Conservation (phyloP, 2,797 vertebrate species). For the Rachycentron canadum region DNA sequence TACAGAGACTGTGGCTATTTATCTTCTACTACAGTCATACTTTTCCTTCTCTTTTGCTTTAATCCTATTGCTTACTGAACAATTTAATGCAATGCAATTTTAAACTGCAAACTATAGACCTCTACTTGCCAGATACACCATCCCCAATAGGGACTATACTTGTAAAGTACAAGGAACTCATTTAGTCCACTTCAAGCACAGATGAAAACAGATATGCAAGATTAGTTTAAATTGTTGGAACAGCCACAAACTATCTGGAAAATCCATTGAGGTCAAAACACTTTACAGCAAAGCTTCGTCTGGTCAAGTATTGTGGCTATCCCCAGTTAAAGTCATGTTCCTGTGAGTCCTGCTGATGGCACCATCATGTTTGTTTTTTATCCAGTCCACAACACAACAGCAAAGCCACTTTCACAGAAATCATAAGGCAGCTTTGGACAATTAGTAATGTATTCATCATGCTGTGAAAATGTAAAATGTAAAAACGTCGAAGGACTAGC, state of each 20-base stretch:
- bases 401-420: slow-evolving; percentile 29
- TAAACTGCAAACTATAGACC: background rate
- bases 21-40: background rate
- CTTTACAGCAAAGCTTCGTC: slow-evolving; percentile 14
- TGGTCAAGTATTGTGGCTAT: slow-evolving; percentile 26
- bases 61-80: background rate
- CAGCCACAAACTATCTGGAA: slow-evolving; percentile 43
- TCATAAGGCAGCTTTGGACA: slow-evolving; percentile 21
- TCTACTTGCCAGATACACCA: background rate
- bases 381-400: slow-evolving; percentile 16
- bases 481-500: slow-evolving; percentile 15
- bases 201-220: slow-evolving; percentile 41
- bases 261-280: slow-evolving; percentile 33
- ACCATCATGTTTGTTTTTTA: background rate
- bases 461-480: slow-evolving; percentile 35
- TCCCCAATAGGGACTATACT: background rate
- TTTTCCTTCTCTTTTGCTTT: background rate
- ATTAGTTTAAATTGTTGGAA: slow-evolving; percentile 63
- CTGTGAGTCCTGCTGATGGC: slow-evolving; percentile 47
- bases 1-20: slow-evolving; percentile 6
- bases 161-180: background rate
- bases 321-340: slow-evolving; percentile 54
- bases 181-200: slow-evolving; percentile 63
- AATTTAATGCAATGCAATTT: too few species aligned
- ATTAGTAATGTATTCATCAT: slow-evolving; percentile 15